These are phyloP conservation scores for Furcula furcula DNA, from an alignment of 2,888 invertebrate genomes.

Conservation along the genomic window DNA sequence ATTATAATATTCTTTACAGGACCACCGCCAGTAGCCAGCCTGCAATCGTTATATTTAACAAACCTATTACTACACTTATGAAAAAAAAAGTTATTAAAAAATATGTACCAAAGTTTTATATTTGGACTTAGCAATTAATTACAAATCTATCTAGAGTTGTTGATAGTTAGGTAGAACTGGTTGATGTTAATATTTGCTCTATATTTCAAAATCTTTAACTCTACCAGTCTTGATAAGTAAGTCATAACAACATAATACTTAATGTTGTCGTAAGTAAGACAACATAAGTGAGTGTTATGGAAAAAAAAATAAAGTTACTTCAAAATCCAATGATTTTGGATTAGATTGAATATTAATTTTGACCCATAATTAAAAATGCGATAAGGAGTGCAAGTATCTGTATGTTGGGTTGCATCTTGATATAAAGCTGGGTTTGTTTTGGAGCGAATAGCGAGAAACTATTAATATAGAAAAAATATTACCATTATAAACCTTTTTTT, in stretches of 20 bases:
- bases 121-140: constrained; percentile 41
- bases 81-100: constrained; percentile 21
- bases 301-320: too few relatives aligned
- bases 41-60: constrained; percentile 22
- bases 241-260: too few relatives aligned
- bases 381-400: too few relatives aligned
- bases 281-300: too few relatives aligned
- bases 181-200: constrained; percentile 13
- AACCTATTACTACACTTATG: constrained; percentile 29
- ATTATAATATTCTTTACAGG: constrained; percentile 25
- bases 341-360: too few relatives aligned
- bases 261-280: too few relatives aligned
- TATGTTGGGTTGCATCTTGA: constrained; percentile 5
- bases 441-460: constrained; percentile 18
- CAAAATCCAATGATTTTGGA: too few relatives aligned
- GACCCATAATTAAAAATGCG: too few relatives aligned
- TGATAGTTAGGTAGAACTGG: constrained; percentile 25
- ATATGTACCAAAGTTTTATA: constrained; percentile 52
- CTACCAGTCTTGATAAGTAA: too few relatives aligned
- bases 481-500: too few relatives aligned
- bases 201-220: too few relatives aligned
- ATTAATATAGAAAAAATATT: too few relatives aligned
- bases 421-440: constrained; percentile 9
- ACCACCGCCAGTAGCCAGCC: constrained; percentile 22
- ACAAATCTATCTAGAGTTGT: constrained; percentile 22